These are phyloP conservation scores for Lutjanus argentimaculatus DNA, from an alignment of 2,797 vertebrate genomes.

Conservation along the genomic window DNA sequence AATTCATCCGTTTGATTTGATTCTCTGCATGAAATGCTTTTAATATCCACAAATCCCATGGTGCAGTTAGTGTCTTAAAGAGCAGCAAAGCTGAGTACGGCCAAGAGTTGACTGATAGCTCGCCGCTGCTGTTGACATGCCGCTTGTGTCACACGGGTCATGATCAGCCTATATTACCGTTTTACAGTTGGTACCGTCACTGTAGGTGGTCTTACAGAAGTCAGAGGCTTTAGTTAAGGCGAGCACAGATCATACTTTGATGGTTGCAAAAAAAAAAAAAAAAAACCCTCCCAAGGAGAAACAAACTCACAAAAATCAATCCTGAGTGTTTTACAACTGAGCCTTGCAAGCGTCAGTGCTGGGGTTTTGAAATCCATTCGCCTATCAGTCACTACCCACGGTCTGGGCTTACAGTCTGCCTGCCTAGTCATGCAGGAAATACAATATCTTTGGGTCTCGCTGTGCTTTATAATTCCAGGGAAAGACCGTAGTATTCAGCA, in stretches of 20 bases:
- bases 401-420: constrained; percentile 34
- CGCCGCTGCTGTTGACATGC: constrained; percentile 35
- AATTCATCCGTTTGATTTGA: constrained; percentile 68
- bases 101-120: constrained; percentile 41
- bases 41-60: constrained; percentile 51
- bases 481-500: constrained; percentile 11
- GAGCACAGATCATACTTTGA: constrained; percentile 30
- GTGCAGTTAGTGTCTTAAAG: constrained; percentile 27
- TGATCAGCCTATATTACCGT: constrained; percentile 25
- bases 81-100: constrained; percentile 7
- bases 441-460: constrained; percentile 54
- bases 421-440: constrained; percentile 66
- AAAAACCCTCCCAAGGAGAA: background rate
- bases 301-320: constrained; percentile 33
- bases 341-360: constrained; percentile 24
- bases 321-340: constrained; percentile 42
- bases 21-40: constrained; percentile 57
- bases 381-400: constrained; percentile 47
- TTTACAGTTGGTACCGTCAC: constrained; percentile 15
- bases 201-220: constrained; percentile 32
- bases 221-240: constrained; percentile 33
- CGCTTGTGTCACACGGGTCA: constrained; percentile 24
- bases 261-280: constrained; percentile 14
- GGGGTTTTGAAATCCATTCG: constrained; percentile 39
- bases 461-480: constrained; percentile 39